A percentile compares a stretch with the other conserved stretches of the same genome.
phyloP scores from a whole-genome alignment of 2,113 vertebrate genomes.

The Muscicapa adusta region DNA sequence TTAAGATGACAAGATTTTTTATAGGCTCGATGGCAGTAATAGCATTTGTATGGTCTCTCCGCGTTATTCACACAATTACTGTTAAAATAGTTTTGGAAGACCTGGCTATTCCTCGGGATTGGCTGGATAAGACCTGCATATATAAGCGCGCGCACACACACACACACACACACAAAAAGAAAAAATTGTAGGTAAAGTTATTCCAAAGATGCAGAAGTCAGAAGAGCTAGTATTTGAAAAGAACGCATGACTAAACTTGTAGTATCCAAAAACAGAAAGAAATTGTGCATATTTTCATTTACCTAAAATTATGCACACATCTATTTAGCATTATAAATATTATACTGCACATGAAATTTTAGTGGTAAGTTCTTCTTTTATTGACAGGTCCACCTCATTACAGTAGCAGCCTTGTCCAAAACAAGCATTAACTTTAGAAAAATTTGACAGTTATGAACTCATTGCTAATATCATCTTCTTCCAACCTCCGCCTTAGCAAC shows the following conservation, averaged over 20 bases:
- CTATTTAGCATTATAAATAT: not conserved
- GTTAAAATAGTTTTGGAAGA: slow-evolving; percentile 91
- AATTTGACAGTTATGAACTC: not conserved
- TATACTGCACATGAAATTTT: not conserved
- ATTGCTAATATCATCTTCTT: not conserved
- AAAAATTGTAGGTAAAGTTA: not conserved
- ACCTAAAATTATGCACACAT: not conserved
- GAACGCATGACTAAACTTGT: not conserved
- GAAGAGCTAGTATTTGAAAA: not conserved
- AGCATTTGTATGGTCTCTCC: slow-evolving; percentile 95
- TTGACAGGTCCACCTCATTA: not conserved
- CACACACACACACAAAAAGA: slow-evolving; percentile 7
- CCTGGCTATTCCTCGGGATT: slow-evolving; percentile 83
- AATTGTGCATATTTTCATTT: not conserved
- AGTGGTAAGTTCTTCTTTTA: not conserved
- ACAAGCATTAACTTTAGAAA: not conserved
- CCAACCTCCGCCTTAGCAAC: not conserved
- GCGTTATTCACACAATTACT: slow-evolving; percentile 81
- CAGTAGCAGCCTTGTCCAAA: not conserved
- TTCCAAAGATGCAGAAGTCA: not conserved
- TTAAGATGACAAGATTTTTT: slow-evolving; percentile 99
- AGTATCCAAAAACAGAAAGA: not conserved
- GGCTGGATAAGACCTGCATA: slow-evolving; percentile 89
- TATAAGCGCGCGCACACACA: no score
- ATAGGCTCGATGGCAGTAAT: slow-evolving; percentile 92